These are phyloP conservation scores for Drosophila mayaguana DNA, from an alignment of 2,888 invertebrate species.

Conservation along the genomic window DNA sequence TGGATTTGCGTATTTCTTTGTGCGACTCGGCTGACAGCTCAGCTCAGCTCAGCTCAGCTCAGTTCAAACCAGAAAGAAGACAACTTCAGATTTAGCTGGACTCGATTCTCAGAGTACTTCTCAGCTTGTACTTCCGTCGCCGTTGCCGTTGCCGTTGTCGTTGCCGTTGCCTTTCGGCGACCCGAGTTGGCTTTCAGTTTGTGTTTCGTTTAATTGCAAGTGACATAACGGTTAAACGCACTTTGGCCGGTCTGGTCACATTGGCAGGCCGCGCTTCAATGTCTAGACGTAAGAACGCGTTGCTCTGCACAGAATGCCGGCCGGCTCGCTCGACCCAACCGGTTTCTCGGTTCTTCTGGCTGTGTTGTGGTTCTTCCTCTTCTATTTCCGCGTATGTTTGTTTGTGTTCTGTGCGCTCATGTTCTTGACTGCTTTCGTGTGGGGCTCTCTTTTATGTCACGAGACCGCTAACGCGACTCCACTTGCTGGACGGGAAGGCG, in stretches of 20 bases:
- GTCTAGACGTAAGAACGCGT: slow-evolving; percentile 57
- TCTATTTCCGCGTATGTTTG: slow-evolving; percentile 16
- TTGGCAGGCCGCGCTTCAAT: slow-evolving; percentile 18
- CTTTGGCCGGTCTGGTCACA: slow-evolving; percentile 54
- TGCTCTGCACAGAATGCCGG: slow-evolving; percentile 64
- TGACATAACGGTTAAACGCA: slow-evolving; percentile 74
- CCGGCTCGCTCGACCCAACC: slow-evolving; percentile 68
- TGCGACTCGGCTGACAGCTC: slow-evolving; percentile 35
- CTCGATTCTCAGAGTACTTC: slow-evolving; percentile 27
- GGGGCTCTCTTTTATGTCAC: slow-evolving; percentile 54
- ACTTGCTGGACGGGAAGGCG: background rate
- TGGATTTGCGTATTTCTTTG: slow-evolving; percentile 66
- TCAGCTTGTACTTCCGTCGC: slow-evolving; percentile 57
- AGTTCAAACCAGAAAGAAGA: background rate
- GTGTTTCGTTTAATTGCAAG: slow-evolving; percentile 59
- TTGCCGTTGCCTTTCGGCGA: slow-evolving; percentile 43
- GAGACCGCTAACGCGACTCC: slow-evolving; percentile 45
- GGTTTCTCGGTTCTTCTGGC: slow-evolving; percentile 57
- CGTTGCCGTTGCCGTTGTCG: too few relatives aligned
- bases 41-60: background rate
- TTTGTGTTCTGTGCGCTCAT: slow-evolving; percentile 34
- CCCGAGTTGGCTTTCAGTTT: slow-evolving; percentile 35
- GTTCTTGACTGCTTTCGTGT: slow-evolving; percentile 42
- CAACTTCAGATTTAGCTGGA: background rate
- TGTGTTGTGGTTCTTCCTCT: slow-evolving; percentile 47